Conservation (phyloP, 2,888 invertebrate species). For the Aethes cnicana region DNA sequence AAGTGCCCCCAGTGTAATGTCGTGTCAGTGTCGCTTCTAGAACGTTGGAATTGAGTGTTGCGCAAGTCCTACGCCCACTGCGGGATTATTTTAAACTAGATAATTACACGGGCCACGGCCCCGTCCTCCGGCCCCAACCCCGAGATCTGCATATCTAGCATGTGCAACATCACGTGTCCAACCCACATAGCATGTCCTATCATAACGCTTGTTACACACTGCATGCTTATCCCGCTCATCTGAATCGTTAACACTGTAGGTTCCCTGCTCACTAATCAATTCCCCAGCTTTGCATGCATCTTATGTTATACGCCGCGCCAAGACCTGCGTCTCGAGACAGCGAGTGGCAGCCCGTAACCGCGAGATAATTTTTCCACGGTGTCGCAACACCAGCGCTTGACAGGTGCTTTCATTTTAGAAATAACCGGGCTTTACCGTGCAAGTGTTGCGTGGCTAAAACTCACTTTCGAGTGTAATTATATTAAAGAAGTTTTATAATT, state of each 20-base stretch:
- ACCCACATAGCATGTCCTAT: slow-evolving; percentile 35
- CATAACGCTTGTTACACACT: slow-evolving; percentile 30
- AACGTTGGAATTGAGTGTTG: slow-evolving; percentile 73
- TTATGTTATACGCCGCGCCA: not conserved
- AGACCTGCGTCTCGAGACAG: not conserved
- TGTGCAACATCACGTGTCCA: slow-evolving; percentile 57
- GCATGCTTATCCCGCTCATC: slow-evolving; percentile 41
- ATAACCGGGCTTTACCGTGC: slow-evolving; percentile 48
- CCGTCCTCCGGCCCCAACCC: slow-evolving; percentile 39
- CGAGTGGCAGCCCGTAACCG: slow-evolving; percentile 28
- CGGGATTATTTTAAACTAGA: slow-evolving; percentile 77
- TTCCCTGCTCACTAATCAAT: slow-evolving; percentile 17
- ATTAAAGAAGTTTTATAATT: slow-evolving; percentile 37
- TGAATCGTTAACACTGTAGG: not conserved
- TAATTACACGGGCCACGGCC: slow-evolving; percentile 59
- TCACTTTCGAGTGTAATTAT: slow-evolving; percentile 39
- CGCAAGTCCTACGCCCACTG: slow-evolving; percentile 77
- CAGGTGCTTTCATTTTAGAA: slow-evolving; percentile 64
- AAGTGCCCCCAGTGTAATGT: slow-evolving; percentile 68
- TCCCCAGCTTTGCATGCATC: slow-evolving; percentile 12
- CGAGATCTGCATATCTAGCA: slow-evolving; percentile 52
- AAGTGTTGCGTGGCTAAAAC: slow-evolving; percentile 48
- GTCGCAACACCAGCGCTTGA: slow-evolving; percentile 40
- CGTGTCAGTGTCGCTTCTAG: slow-evolving; percentile 80
- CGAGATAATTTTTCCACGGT: slow-evolving; percentile 39